A percentile compares a stretch with the other conserved stretches of the same genome.
Evolutionary conservation across 2,888 invertebrate species (phyloP).

Genomic region (Euproctis similis): DNA sequence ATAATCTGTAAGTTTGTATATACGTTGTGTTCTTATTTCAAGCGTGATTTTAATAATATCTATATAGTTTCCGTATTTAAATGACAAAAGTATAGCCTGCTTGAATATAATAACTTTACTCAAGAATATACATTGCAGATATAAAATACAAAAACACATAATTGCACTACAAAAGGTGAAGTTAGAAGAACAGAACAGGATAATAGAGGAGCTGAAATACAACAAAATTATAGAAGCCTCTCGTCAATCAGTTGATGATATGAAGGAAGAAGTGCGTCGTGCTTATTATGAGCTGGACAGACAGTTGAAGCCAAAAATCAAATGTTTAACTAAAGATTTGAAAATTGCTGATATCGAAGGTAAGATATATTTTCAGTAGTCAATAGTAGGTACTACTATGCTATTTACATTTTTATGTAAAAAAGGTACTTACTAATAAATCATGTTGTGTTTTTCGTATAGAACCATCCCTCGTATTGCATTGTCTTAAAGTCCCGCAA

Average conservation of each 20-base stretch:
- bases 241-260: slow-evolving; percentile 71
- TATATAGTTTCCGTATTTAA: too few species aligned
- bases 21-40: too few species aligned
- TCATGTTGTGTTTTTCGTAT: slow-evolving; percentile 18
- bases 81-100: too few species aligned
- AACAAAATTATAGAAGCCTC: slow-evolving; percentile 81
- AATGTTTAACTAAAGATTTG: slow-evolving; percentile 66
- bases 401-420: background rate
- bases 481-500: slow-evolving; percentile 78
- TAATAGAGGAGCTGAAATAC: slow-evolving; percentile 83
- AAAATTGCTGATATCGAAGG: slow-evolving; percentile 63
- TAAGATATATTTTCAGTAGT: slow-evolving; percentile 13
- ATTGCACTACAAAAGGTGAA: slow-evolving; percentile 83
- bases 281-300: slow-evolving; percentile 74
- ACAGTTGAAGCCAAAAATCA: slow-evolving; percentile 74
- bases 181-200: slow-evolving; percentile 80
- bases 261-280: slow-evolving; percentile 75
- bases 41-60: too few species aligned
- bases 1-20: too few species aligned
- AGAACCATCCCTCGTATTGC: slow-evolving; percentile 58
- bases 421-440: background rate
- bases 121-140: too few species aligned
- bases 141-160: slow-evolving; percentile 82
- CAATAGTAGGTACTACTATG: too few species aligned
- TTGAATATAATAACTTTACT: too few species aligned